A percentile compares a stretch with the other conserved stretches of the same genome.
Conservation (phyloP, 2,797 vertebrate genomes). For the Dendrocincla fuliginosa region DNA sequence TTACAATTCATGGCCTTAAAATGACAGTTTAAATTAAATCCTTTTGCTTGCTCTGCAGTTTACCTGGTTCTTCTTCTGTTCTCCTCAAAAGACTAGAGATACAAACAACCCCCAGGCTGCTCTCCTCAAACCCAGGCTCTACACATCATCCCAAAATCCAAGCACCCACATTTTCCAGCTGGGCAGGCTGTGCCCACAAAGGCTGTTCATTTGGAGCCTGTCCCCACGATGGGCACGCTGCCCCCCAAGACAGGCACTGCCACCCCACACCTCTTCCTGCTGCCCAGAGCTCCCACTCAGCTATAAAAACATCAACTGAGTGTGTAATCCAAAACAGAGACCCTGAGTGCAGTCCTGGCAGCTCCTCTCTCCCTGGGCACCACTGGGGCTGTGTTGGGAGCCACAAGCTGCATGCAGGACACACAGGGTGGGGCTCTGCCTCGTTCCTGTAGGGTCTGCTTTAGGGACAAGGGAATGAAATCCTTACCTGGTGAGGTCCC, state of each 20-base stretch:
- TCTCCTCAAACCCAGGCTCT: not conserved
- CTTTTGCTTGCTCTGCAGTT: not conserved
- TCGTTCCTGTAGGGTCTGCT: rapidly evolving
- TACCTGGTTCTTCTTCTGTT: not conserved
- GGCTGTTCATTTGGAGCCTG: rapidly evolving
- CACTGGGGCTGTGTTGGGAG: rapidly evolving
- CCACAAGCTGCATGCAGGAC: rapidly evolving
- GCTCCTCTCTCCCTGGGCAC: not conserved
- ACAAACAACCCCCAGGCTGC: rapidly evolving
- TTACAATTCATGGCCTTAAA: not conserved
- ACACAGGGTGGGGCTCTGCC: rapidly evolving
- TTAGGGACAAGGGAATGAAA: not conserved
- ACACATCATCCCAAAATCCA: not conserved
- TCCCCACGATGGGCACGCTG: rapidly evolving
- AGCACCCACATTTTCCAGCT: rapidly evolving
- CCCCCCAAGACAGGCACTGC: rapidly evolving
- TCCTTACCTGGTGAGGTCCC: not conserved
- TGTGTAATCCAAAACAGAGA: rapidly evolving
- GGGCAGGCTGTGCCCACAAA: not conserved
- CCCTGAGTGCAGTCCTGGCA: not conserved
- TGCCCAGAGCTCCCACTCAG: not conserved
- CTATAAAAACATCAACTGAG: rapidly evolving
- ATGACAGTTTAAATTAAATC: no score
- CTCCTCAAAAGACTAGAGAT: not conserved
- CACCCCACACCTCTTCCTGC: rapidly evolving